phyloP scores from a whole-genome alignment of 2,888 invertebrate genomes.

The Drosophila kanekoi region DNA sequence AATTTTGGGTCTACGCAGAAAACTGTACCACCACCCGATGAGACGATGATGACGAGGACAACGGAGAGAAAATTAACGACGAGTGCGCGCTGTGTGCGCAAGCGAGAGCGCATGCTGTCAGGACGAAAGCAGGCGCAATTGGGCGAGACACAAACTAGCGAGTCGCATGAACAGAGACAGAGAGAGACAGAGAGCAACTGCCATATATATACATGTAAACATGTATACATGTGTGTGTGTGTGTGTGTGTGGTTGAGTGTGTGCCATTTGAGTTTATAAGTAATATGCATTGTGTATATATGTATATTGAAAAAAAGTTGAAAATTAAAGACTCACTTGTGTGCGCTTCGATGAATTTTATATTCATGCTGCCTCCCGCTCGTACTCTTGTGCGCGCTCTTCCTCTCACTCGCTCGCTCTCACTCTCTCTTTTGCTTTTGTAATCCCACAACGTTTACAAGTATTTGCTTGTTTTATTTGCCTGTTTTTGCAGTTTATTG shows the following conservation, averaged over 20 bases:
- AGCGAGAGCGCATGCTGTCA: constrained; percentile 41
- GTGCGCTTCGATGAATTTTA: constrained; percentile 58
- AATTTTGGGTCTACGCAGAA: constrained; percentile 80
- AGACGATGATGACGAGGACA: constrained; percentile 35
- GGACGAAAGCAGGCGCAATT: constrained; percentile 25
- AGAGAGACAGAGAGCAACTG: constrained; percentile 23
- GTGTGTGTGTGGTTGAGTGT: constrained; percentile 42
- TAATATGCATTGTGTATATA: constrained; percentile 54
- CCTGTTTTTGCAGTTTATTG: constrained; percentile 60
- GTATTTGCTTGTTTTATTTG: constrained; percentile 30
- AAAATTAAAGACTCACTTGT: constrained; percentile 76
- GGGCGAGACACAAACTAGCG: constrained; percentile 62
- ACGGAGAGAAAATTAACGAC: constrained; percentile 45
- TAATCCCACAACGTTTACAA: constrained; percentile 37
- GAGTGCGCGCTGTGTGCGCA: constrained; percentile 67
- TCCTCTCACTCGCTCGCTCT: background rate
- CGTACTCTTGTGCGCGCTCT: background rate
- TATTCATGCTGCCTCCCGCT: constrained; percentile 11
- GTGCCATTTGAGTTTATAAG: constrained; percentile 48
- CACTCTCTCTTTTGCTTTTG: constrained; percentile 20
- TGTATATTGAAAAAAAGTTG: constrained; percentile 59
- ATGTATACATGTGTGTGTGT: constrained; percentile 24
- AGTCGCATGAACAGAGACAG: constrained; percentile 37
- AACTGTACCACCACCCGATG: constrained; percentile 75
- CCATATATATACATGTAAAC: constrained; percentile 11